Percentiles rank a stretch among this genome's conserved stretches.
phyloP scores from a whole-genome alignment of 92 coral and sea anemone genomes.

The Anthopleura xanthogrammica region DNA sequence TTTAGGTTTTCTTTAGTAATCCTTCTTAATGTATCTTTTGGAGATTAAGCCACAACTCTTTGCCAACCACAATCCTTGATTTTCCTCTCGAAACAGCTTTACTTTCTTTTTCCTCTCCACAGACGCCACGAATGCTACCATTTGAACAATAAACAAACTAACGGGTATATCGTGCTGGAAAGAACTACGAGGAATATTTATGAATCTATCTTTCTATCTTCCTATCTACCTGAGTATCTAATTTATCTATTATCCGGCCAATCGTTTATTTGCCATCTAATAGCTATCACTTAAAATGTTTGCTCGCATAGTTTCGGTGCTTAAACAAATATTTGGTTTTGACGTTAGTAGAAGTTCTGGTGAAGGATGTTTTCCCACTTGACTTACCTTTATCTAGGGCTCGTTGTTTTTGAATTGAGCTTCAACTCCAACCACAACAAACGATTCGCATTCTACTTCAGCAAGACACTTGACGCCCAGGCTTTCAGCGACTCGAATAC shows the following conservation, averaged over 20 bases:
- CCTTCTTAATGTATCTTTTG: constrained; percentile 3
- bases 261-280: neutral
- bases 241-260: no score
- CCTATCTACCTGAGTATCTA: neutral
- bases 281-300: neutral
- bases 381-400: neutral
- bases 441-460: neutral
- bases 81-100: neutral
- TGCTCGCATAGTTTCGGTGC: neutral
- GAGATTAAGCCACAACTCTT: neutral
- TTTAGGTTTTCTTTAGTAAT: neutral
- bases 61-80: neutral
- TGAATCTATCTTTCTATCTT: neutral
- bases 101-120: neutral
- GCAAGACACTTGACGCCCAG: neutral
- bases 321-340: constrained; percentile 8
- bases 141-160: neutral
- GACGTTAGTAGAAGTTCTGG: neutral
- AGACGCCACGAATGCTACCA: neutral
- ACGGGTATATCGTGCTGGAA: neutral
- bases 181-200: neutral
- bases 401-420: neutral
- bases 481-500: neutral
- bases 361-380: neutral
- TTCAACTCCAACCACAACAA: neutral